These are phyloP conservation scores for Ochotona curzoniae DNA, from an alignment of 2,113 vertebrate genomes.

Conservation along the genomic window DNA sequence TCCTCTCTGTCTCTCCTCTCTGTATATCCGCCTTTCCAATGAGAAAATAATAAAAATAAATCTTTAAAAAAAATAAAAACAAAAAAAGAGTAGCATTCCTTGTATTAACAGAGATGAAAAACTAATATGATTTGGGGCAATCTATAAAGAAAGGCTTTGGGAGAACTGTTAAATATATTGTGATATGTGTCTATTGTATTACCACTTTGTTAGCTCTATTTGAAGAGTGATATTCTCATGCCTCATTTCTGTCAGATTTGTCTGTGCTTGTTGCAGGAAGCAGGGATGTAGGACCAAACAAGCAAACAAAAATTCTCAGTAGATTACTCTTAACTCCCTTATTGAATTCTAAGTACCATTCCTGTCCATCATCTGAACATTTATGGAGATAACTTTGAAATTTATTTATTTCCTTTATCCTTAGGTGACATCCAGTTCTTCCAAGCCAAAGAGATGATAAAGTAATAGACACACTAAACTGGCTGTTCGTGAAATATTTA, in stretches of 20 bases:
- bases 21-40: too few species aligned
- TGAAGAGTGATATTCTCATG: slow-evolving; percentile 85
- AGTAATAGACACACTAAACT: slow-evolving; percentile 82
- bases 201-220: slow-evolving; percentile 85
- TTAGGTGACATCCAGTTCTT: slow-evolving; percentile 77
- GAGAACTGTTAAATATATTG: slow-evolving; percentile 80
- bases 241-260: slow-evolving; percentile 87
- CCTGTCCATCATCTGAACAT: slow-evolving; percentile 77
- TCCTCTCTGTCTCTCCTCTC: too few species aligned
- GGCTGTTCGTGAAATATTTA: slow-evolving; percentile 82
- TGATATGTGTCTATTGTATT: slow-evolving; percentile 83
- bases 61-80: too few species aligned
- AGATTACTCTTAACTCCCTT: slow-evolving; percentile 87
- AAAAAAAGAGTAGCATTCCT: slow-evolving; percentile 64
- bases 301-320: slow-evolving; percentile 81
- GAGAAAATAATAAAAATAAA: too few species aligned
- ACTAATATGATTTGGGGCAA: slow-evolving; percentile 70
- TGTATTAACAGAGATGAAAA: slow-evolving; percentile 71
- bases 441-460: slow-evolving; percentile 79
- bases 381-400: slow-evolving; percentile 84
- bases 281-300: slow-evolving; percentile 85
- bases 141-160: slow-evolving; percentile 82
- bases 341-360: slow-evolving; percentile 83
- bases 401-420: slow-evolving; percentile 87
- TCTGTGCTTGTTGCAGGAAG: slow-evolving; percentile 85